phyloP scores from a whole-genome alignment of 2,888 invertebrate genomes.

The Brachylomia viminalis region DNA sequence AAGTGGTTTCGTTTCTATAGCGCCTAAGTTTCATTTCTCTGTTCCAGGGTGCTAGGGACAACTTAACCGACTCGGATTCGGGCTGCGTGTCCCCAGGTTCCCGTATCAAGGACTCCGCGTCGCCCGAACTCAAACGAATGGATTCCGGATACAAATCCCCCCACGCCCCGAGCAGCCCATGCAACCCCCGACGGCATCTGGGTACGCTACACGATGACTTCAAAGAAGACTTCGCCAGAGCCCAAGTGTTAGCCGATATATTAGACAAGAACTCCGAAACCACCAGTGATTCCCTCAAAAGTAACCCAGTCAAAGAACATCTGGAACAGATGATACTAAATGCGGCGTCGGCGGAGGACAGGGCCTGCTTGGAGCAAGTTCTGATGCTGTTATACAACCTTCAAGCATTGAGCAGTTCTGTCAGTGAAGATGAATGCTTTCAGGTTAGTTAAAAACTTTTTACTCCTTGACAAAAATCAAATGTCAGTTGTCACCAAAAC shows the following conservation, averaged over 20 bases:
- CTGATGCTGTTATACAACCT: constrained; percentile 91
- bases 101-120: constrained; percentile 89
- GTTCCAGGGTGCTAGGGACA: constrained; percentile 88
- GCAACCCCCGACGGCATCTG: constrained; percentile 82
- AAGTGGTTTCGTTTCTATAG: not conserved
- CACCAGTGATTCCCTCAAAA: constrained; percentile 85
- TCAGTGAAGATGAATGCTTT: constrained; percentile 90
- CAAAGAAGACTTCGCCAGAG: constrained; percentile 88
- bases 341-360: constrained; percentile 90
- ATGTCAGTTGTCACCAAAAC: constrained; percentile 30
- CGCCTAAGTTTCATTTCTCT: constrained; percentile 30
- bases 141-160: constrained; percentile 90
- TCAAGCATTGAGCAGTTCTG: constrained; percentile 90
- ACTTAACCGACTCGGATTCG: constrained; percentile 89
- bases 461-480: not conserved
- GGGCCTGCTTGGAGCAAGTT: constrained; percentile 91
- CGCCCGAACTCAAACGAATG: constrained; percentile 89
- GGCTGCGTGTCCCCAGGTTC: constrained; percentile 90
- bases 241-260: constrained; percentile 86
- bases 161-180: constrained; percentile 86
- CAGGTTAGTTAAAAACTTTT: constrained; percentile 80
- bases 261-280: constrained; percentile 85
- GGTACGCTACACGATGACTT: constrained; percentile 86
- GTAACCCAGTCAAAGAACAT: constrained; percentile 88
- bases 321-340: constrained; percentile 89